Evolutionary conservation across 2,113 vertebrate species (phyloP).

Genomic region (Odocoileus virginianus): DNA sequence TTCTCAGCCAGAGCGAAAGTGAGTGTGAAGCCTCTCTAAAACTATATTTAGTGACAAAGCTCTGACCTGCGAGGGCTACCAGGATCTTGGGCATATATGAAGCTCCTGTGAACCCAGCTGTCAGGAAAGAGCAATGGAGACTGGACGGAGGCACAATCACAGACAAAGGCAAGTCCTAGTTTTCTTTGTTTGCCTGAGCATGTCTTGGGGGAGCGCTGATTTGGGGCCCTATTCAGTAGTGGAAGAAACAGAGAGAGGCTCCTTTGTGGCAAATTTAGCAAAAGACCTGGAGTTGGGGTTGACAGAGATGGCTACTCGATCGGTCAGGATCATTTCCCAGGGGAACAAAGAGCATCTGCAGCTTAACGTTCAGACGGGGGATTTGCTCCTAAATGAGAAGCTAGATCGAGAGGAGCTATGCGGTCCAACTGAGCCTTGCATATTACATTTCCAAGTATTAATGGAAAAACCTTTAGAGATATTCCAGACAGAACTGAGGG

Average conservation of each 20-base stretch:
- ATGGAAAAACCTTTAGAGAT: constrained; percentile 84
- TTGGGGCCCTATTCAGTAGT: constrained; percentile 84
- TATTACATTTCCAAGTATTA: constrained; percentile 81
- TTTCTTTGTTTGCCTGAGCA: constrained; percentile 75
- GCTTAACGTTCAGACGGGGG: constrained; percentile 58
- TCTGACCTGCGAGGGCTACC: not conserved
- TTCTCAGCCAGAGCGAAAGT: not conserved
- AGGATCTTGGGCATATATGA: not conserved
- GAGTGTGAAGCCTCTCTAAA: not conserved
- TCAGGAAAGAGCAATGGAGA: constrained; percentile 45
- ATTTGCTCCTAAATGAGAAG: constrained; percentile 75
- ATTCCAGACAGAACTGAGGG: constrained; percentile 76
- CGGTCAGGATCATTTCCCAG: constrained; percentile 79
- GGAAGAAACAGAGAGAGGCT: constrained; percentile 80
- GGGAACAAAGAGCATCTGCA: constrained; percentile 76
- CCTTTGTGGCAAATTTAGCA: constrained; percentile 73
- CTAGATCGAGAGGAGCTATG: constrained; percentile 80
- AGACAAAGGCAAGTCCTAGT: constrained; percentile 77
- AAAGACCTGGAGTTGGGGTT: constrained; percentile 82
- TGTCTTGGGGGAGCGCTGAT: constrained; percentile 53
- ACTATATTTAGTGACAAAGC: not conserved
- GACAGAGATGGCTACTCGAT: constrained; percentile 78
- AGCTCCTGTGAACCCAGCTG: not conserved
- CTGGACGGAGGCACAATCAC: not conserved
- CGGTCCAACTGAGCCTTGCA: constrained; percentile 76